Percentiles rank a stretch among this genome's conserved stretches.
Conservation (phyloP, 1,140 invertebrate species). For the Brachystomella parvula region DNA sequence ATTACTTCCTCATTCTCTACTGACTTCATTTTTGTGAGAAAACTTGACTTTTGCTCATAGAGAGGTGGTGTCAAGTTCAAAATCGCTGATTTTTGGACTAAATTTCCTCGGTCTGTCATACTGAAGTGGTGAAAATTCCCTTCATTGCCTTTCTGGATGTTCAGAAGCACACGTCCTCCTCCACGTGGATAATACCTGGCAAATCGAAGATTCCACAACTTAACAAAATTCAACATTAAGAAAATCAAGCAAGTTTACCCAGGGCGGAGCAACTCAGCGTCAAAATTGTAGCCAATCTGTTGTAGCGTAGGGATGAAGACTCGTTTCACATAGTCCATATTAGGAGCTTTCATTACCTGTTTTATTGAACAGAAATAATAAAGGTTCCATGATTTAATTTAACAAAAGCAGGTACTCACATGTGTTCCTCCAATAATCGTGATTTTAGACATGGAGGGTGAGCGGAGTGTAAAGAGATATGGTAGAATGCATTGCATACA, state of each 20-base stretch:
- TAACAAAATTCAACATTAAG: too few species aligned
- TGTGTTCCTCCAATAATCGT: conserved; percentile 34
- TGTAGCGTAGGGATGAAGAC: conserved; percentile 25
- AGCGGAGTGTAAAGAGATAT: conserved; percentile 23
- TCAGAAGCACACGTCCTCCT: conserved; percentile 25
- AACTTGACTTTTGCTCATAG: neutral
- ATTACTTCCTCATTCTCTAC: conserved; percentile 21
- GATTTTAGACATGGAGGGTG: conserved; percentile 16
- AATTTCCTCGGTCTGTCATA: conserved; percentile 19
- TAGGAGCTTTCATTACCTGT: conserved; percentile 33
- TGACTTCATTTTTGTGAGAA: conserved; percentile 11
- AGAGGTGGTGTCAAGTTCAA: conserved; percentile 25
- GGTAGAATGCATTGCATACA: conserved; percentile 35
- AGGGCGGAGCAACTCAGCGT: neutral
- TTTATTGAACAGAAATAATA: too few species aligned
- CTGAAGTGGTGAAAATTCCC: conserved; percentile 17
- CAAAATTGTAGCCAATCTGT: conserved; percentile 24
- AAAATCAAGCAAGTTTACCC: too few species aligned
- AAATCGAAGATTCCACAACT: too few species aligned
- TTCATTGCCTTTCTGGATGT: conserved; percentile 7
- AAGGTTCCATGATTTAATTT: too few species aligned
- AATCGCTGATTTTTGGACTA: conserved; percentile 18
- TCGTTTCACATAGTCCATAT: conserved; percentile 29
- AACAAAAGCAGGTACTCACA: too few species aligned
- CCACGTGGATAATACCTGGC: conserved; percentile 36